A percentile compares a stretch with the other conserved stretches of the same genome.
phyloP scores from a whole-genome alignment of 2,888 invertebrate genomes.

The Incurvaria masculella region DNA sequence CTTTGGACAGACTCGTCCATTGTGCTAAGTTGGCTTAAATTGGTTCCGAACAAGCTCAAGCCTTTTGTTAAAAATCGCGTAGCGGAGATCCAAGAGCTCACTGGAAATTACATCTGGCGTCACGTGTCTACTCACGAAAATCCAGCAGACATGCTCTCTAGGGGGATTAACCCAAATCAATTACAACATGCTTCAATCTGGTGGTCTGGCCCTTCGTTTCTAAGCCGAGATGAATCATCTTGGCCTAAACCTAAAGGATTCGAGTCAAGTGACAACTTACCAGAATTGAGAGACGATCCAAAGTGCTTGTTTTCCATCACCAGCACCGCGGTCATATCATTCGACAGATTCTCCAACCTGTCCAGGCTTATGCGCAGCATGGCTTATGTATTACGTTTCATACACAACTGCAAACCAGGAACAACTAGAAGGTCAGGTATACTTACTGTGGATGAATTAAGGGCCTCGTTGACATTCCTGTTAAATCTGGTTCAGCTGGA shows the following conservation, averaged over 20 bases:
- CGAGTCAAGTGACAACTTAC: neutral
- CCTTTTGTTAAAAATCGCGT: slow-evolving; percentile 16
- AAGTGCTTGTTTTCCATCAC: too few relatives aligned
- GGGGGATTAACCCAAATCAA: slow-evolving; percentile 11
- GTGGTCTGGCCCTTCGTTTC: slow-evolving; percentile 11
- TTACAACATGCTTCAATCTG: slow-evolving; percentile 8
- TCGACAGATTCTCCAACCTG: slow-evolving; percentile 3
- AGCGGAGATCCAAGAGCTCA: slow-evolving; percentile 10
- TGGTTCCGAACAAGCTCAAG: slow-evolving; percentile 8
- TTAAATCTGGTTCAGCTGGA: neutral
- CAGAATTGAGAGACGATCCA: neutral
- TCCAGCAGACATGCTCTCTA: slow-evolving; percentile 14
- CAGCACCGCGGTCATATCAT: too few relatives aligned
- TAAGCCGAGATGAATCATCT: neutral
- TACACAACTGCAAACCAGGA: slow-evolving; percentile 3
- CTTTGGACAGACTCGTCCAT: slow-evolving; percentile 12
- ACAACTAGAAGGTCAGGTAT: neutral
- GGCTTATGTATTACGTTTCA: slow-evolving; percentile 4
- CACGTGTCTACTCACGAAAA: slow-evolving; percentile 14
- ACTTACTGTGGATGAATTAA: neutral
- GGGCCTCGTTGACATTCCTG: too few relatives aligned
- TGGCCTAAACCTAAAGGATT: slow-evolving; percentile 3
- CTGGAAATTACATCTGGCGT: slow-evolving; percentile 7
- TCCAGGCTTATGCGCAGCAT: neutral
- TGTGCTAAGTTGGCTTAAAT: slow-evolving; percentile 8